These are phyloP conservation scores for Orientallactaga bullata DNA, from an alignment of 2,113 vertebrate species.

Conservation along the genomic window DNA sequence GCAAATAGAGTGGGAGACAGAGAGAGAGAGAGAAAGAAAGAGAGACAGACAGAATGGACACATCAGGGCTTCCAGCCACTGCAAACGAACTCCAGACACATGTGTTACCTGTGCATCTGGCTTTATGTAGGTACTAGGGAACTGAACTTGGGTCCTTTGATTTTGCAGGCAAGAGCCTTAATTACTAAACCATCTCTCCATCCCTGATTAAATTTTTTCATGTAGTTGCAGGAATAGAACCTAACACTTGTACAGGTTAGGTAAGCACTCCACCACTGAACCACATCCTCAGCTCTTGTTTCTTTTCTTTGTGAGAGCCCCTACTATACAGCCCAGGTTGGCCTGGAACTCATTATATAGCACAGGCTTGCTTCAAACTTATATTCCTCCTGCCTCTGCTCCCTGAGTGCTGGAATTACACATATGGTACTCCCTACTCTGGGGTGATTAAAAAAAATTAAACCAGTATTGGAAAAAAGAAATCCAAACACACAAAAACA, in stretches of 20 bases:
- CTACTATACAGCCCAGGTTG: too few species aligned
- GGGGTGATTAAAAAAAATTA: background rate
- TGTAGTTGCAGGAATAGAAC: background rate
- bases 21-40: too few species aligned
- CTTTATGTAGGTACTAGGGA: too few species aligned
- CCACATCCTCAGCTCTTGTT: background rate
- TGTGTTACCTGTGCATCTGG: too few species aligned
- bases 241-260: background rate
- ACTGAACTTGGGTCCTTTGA: too few species aligned
- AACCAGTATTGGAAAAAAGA: constrained; percentile 18
- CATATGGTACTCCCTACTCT: background rate
- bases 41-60: too few species aligned
- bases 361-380: background rate
- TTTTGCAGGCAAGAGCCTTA: too few species aligned
- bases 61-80: too few species aligned
- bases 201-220: background rate
- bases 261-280: background rate
- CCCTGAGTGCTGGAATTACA: background rate
- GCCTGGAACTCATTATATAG: background rate
- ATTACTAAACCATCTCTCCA: too few species aligned
- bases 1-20: too few species aligned
- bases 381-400: background rate
- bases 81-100: too few species aligned
- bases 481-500: constrained; percentile 7
- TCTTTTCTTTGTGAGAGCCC: too few species aligned